Percentiles rank a stretch among this genome's conserved stretches.
phyloP scores from a whole-genome alignment of 2,113 vertebrate species.

The Pungitius pungitius region DNA sequence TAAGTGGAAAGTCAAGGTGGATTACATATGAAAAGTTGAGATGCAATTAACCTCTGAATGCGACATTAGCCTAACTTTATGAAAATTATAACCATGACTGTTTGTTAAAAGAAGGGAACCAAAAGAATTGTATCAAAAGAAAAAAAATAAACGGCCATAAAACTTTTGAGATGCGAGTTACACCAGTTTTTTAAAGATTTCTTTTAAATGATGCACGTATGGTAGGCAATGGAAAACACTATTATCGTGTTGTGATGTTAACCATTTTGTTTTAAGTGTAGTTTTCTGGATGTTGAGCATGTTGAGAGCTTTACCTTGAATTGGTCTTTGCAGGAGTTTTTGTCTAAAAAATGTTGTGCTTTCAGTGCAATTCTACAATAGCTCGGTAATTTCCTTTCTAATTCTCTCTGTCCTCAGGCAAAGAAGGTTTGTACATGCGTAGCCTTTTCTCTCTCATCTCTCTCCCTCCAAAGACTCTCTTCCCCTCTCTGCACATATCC shows the following conservation, averaged over 20 bases:
- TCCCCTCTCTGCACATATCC: conserved; percentile 67
- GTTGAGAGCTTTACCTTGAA: conserved; percentile 48
- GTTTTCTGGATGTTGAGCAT: conserved; percentile 39
- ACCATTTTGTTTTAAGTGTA: conserved; percentile 24
- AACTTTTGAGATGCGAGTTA: background rate
- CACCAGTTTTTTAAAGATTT: background rate
- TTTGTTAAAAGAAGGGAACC: conserved; percentile 7
- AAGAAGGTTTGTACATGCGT: conserved; percentile 70
- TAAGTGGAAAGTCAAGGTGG: conserved; percentile 44
- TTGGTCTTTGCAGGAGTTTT: conserved; percentile 59
- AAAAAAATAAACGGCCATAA: background rate
- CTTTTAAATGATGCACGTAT: background rate
- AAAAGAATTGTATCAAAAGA: background rate
- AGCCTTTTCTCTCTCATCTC: conserved; percentile 63
- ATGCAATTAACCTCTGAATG: conserved; percentile 70
- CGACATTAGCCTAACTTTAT: conserved; percentile 33
- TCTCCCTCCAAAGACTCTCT: conserved; percentile 44
- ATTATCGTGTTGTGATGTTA: conserved; percentile 13
- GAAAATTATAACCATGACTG: conserved; percentile 26
- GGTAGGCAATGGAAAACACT: background rate
- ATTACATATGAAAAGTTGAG: conserved; percentile 55
- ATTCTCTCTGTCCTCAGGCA: conserved; percentile 77
- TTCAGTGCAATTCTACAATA: conserved; percentile 73
- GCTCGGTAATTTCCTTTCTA: conserved; percentile 78
- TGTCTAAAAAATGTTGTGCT: conserved; percentile 61